phyloP scores from a whole-genome alignment of 2,888 invertebrate species.

The Hylaea fasciaria region DNA sequence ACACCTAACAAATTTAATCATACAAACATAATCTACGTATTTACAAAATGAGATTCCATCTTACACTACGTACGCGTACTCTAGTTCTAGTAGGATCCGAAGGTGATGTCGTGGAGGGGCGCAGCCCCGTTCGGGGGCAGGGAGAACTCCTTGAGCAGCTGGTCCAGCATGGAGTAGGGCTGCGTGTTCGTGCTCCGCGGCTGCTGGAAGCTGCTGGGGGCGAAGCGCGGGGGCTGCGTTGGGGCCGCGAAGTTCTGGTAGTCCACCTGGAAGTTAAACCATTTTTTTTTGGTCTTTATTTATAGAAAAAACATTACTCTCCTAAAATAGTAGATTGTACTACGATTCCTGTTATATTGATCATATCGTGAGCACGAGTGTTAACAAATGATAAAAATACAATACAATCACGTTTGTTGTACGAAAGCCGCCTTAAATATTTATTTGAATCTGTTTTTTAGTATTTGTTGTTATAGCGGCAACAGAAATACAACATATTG shows the following conservation, averaged over 20 bases:
- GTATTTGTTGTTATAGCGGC: too few species aligned
- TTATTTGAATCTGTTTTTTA: too few species aligned
- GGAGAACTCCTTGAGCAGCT: conserved; percentile 92
- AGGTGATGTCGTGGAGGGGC: conserved; percentile 92
- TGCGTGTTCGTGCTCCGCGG: conserved; percentile 53
- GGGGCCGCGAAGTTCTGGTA: conserved; percentile 56
- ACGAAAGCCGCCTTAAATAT: too few species aligned
- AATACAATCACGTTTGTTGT: too few species aligned
- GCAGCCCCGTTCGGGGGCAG: conserved; percentile 88
- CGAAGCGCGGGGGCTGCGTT: conserved; percentile 40
- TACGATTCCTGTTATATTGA: too few species aligned
- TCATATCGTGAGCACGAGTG: too few species aligned
- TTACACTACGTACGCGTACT: conserved; percentile 22
- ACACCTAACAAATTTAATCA: conserved; percentile 38
- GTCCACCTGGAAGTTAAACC: conserved; percentile 23
- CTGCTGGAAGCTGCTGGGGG: conserved; percentile 50
- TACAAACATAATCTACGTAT: conserved; percentile 74
- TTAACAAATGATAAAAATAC: too few species aligned
- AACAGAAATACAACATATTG: too few species aligned
- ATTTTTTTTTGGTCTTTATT: not conserved
- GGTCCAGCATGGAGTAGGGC: conserved; percentile 87
- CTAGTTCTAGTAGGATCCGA: conserved; percentile 86
- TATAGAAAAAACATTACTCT: not conserved
- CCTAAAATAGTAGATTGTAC: too few species aligned
- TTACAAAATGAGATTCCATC: conserved; percentile 62